These are phyloP conservation scores for Standfussiana lucernea DNA, from an alignment of 2,888 invertebrate genomes.

Conservation along the genomic window DNA sequence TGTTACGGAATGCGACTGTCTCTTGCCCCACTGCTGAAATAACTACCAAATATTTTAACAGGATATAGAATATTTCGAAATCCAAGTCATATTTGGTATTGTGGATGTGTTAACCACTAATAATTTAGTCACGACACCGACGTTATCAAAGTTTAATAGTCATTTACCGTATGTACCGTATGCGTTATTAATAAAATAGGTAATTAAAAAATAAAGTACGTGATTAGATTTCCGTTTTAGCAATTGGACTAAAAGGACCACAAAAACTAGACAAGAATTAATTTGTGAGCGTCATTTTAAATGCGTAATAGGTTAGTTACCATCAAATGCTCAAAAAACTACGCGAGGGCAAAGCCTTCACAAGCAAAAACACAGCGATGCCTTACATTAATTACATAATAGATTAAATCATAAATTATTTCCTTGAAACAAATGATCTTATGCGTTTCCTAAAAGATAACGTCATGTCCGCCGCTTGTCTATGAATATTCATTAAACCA, in stretches of 20 bases:
- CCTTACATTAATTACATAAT: conserved; percentile 60
- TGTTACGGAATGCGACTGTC: not conserved
- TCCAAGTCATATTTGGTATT: not conserved
- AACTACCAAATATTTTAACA: not conserved
- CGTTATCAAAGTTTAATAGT: not conserved
- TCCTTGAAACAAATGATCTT: conserved; percentile 65
- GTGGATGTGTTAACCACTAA: not conserved
- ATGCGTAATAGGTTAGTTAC: not conserved
- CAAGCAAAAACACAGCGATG: conserved; percentile 37
- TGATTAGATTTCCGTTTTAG: not conserved
- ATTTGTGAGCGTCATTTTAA: not conserved
- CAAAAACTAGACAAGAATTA: not conserved
- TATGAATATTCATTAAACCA: conserved; percentile 69
- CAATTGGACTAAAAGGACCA: not conserved
- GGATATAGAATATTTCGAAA: conserved; percentile 14
- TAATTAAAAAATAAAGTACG: not conserved
- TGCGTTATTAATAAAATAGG: not conserved
- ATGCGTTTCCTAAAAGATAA: conserved; percentile 64
- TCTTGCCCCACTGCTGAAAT: not conserved
- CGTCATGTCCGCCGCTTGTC: conserved; percentile 55
- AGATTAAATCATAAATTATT: conserved; percentile 56
- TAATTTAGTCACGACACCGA: not conserved
- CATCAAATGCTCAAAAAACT: conserved; percentile 9
- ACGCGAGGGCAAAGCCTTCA: conserved; percentile 49
- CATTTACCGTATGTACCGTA: conserved; percentile 4